Conservation (phyloP, 1,140 invertebrate species). For the Drosophila sturtevanti region DNA sequence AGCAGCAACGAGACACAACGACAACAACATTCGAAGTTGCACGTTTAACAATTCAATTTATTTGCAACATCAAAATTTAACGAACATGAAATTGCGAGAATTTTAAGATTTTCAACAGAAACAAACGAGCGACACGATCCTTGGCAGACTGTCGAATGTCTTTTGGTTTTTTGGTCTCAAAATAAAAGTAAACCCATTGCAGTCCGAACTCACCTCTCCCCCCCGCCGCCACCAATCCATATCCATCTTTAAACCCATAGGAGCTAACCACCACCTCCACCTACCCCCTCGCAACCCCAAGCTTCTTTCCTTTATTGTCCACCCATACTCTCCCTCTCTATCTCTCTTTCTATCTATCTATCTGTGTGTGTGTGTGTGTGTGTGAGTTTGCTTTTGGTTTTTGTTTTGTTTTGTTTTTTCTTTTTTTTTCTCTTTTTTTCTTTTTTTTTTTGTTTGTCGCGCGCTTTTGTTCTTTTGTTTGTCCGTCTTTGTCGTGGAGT, state of each 20-base stretch:
- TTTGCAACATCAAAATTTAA: slow-evolving; percentile 83
- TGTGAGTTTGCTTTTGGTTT: slow-evolving; percentile 68
- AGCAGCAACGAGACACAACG: slow-evolving; percentile 29
- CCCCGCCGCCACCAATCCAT: slow-evolving; percentile 23
- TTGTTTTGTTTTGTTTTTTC: no score
- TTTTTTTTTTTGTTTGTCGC: slow-evolving; percentile 79
- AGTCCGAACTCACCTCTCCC: neutral
- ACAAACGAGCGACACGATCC: slow-evolving; percentile 83
- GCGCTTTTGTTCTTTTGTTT: slow-evolving; percentile 79
- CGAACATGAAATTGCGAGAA: slow-evolving; percentile 83
- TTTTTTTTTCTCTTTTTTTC: no score
- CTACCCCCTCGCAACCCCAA: no score
- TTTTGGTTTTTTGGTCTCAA: slow-evolving; percentile 33
- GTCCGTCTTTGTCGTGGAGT: slow-evolving; percentile 67
- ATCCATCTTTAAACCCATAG: no score
- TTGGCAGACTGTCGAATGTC: slow-evolving; percentile 64
- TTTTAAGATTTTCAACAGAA: slow-evolving; percentile 82
- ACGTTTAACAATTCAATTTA: slow-evolving; percentile 83
- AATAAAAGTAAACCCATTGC: neutral
- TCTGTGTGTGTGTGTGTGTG: slow-evolving; percentile 13
- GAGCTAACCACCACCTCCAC: neutral
- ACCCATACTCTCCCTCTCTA: no score
- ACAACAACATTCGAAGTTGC: slow-evolving; percentile 78
- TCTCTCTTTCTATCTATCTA: neutral
- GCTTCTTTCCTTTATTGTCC: no score